Conservation (phyloP, 2,888 invertebrate species). For the Taphrorychus bicolor region DNA sequence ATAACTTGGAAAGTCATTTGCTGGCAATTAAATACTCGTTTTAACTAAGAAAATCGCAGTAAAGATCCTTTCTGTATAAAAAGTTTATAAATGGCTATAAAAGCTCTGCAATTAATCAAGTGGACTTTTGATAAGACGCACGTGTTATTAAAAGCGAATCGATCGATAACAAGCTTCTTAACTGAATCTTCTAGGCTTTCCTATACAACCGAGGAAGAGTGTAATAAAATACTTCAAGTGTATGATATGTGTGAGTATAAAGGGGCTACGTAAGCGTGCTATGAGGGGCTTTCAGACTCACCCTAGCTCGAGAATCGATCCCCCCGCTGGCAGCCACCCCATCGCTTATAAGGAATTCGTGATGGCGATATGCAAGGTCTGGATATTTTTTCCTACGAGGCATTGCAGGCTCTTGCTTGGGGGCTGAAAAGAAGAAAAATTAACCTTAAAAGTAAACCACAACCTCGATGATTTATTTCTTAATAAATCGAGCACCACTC, state of each 20-base stretch:
- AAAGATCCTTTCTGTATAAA: not conserved
- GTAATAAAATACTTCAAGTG: slow-evolving; percentile 19
- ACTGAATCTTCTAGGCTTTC: slow-evolving; percentile 19
- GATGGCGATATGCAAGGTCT: slow-evolving; percentile 85
- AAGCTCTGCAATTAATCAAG: not conserved
- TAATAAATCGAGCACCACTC: too few species aligned
- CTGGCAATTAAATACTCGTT: slow-evolving; percentile 1
- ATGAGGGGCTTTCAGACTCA: slow-evolving; percentile 54
- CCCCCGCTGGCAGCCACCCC: slow-evolving; percentile 66
- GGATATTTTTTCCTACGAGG: slow-evolving; percentile 90
- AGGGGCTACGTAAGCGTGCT: slow-evolving; percentile 32
- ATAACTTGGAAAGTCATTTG: not conserved
- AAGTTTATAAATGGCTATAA: not conserved
- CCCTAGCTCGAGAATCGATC: slow-evolving; percentile 71
- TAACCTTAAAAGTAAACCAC: not conserved
- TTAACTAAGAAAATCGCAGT: not conserved
- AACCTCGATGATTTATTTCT: not conserved
- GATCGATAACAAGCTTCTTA: slow-evolving; percentile 6
- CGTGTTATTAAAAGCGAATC: slow-evolving; percentile 5
- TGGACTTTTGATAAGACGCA: not conserved
- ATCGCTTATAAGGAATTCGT: slow-evolving; percentile 76
- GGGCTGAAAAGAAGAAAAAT: slow-evolving; percentile 49
- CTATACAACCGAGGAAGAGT: slow-evolving; percentile 7
- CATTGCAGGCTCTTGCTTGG: slow-evolving; percentile 80
- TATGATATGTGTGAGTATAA: slow-evolving; percentile 19